These are phyloP conservation scores for Conus canariensis DNA, from an alignment of 2,888 invertebrate species.

Conservation along the genomic window DNA sequence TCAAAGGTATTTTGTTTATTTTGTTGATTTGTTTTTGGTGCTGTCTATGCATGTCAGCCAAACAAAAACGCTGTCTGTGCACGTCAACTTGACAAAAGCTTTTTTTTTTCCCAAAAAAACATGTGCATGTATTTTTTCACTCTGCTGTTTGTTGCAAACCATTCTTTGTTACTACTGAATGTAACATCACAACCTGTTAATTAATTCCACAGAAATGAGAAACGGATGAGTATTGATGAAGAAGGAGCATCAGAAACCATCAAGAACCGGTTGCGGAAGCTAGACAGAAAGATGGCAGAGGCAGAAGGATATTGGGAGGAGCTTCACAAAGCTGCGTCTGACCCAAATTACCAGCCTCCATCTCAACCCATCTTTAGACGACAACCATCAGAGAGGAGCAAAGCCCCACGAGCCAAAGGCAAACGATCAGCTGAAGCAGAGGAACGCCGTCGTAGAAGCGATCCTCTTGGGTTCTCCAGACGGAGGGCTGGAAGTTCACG, in stretches of 20 bases:
- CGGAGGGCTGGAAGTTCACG: constrained; percentile 37
- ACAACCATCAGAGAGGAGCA: constrained; percentile 45
- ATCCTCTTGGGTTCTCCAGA: constrained; percentile 50
- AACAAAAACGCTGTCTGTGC: too few relatives aligned
- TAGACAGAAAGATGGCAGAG: constrained; percentile 69
- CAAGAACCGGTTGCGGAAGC: constrained; percentile 65
- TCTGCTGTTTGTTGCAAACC: too few relatives aligned
- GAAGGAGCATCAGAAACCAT: constrained; percentile 70
- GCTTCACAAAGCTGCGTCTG: constrained; percentile 59
- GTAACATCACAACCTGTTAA: too few relatives aligned
- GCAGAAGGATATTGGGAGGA: constrained; percentile 71
- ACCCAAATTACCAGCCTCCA: constrained; percentile 53
- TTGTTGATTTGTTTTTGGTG: too few relatives aligned
- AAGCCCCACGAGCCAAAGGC: constrained; percentile 23
- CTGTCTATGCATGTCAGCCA: too few relatives aligned
- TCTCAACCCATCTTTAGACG: constrained; percentile 23
- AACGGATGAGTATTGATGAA: constrained; percentile 65
- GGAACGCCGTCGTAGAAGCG: constrained; percentile 43
- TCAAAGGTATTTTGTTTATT: too few relatives aligned
- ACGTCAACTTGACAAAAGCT: too few relatives aligned
- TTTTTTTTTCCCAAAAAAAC: too few relatives aligned
- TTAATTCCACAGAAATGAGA: constrained; percentile 57
- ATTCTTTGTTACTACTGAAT: too few relatives aligned
- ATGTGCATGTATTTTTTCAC: too few relatives aligned
- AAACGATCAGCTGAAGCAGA: constrained; percentile 44